A percentile compares a stretch with the other conserved stretches of the same genome.
phyloP scores from a whole-genome alignment of 2,113 vertebrate species.

The Odocoileus virginianus region DNA sequence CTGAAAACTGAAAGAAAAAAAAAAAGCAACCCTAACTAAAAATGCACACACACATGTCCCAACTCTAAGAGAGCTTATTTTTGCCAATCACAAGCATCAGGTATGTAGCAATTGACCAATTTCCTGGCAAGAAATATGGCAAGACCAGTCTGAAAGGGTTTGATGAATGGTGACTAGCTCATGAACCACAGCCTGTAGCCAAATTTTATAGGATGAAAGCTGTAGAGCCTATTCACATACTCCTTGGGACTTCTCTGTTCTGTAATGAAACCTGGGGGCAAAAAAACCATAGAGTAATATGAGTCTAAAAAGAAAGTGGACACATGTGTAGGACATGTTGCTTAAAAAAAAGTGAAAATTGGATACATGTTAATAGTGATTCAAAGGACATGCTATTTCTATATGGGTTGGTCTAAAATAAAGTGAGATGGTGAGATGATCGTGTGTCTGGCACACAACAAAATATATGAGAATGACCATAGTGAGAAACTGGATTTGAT shows the following conservation, averaged over 20 bases:
- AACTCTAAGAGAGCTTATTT: not conserved
- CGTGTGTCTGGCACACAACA: not conserved
- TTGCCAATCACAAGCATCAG: slow-evolving; percentile 31
- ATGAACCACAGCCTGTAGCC: not conserved
- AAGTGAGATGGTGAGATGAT: not conserved
- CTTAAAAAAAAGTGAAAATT: not conserved
- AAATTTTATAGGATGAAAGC: not conserved
- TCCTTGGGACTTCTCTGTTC: not conserved
- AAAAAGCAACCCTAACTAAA: not conserved
- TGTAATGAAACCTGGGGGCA: not conserved
- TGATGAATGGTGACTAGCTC: not conserved
- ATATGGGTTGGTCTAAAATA: not conserved
- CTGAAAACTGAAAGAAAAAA: not conserved
- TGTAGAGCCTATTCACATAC: not conserved
- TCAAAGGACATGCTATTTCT: not conserved
- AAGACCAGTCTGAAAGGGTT: not conserved
- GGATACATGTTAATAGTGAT: not conserved
- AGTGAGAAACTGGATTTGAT: not conserved
- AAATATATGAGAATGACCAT: not conserved
- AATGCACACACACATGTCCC: not conserved
- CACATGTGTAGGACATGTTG: not conserved
- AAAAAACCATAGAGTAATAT: not conserved
- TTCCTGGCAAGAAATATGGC: slow-evolving; percentile 9
- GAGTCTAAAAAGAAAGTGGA: slow-evolving; percentile 43
- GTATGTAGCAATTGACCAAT: not conserved